These are phyloP conservation scores for Salminus brasiliensis DNA, from an alignment of 2,113 vertebrate genomes.

Conservation along the genomic window DNA sequence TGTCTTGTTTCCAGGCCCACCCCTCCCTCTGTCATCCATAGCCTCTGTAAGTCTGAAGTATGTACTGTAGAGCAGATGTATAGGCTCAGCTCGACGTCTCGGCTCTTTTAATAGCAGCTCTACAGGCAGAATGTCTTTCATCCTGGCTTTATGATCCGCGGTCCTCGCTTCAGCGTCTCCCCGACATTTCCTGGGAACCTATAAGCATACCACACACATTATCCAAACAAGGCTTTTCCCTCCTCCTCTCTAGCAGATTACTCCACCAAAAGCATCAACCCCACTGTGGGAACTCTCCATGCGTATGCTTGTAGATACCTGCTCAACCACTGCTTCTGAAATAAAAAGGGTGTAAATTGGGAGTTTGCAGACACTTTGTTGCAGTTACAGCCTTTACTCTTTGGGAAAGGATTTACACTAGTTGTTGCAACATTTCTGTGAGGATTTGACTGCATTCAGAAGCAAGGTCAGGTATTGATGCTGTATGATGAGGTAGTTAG, in stretches of 20 bases:
- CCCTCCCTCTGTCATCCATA: conserved; percentile 40
- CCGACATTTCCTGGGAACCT: conserved; percentile 72
- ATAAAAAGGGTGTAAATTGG: too few species aligned
- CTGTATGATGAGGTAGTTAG: too few species aligned
- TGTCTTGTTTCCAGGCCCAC: too few species aligned
- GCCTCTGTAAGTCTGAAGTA: conserved; percentile 64
- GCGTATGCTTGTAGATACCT: neutral
- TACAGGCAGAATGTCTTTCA: conserved; percentile 74
- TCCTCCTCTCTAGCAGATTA: neutral
- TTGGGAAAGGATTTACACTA: too few species aligned
- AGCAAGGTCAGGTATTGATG: too few species aligned
- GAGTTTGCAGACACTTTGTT: too few species aligned
- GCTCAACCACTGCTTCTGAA: neutral
- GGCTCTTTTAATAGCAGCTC: conserved; percentile 59
- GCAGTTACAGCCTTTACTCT: too few species aligned
- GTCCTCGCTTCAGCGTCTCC: conserved; percentile 63
- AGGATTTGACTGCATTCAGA: too few species aligned
- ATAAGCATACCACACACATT: conserved; percentile 52
- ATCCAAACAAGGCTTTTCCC: conserved; percentile 58
- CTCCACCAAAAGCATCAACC: neutral
- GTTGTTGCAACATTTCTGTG: too few species aligned
- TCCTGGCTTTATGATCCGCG: conserved; percentile 64
- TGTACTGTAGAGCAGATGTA: conserved; percentile 70
- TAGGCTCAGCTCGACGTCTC: conserved; percentile 52
- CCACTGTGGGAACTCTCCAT: neutral